A percentile compares a stretch with the other conserved stretches of the same genome.
Evolutionary conservation across 2,797 vertebrate genomes (phyloP).

Genomic region (Scomberomorus guttatus): DNA sequence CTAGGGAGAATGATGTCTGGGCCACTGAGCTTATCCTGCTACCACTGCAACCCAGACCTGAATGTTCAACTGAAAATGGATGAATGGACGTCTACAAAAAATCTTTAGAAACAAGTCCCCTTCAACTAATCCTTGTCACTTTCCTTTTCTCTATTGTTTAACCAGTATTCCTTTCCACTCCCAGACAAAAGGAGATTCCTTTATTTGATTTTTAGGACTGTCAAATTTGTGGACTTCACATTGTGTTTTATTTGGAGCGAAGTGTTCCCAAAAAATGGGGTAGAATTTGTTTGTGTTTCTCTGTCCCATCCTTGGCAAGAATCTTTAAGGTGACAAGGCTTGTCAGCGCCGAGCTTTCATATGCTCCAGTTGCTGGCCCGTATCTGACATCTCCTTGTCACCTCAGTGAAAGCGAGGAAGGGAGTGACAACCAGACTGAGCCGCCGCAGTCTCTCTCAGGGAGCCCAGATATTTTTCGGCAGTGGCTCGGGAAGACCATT

Average conservation of each 20-base stretch:
- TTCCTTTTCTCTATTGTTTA: constrained; percentile 20
- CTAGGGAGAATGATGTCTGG: no score
- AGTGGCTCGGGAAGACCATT: constrained; percentile 28
- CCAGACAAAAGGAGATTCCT: neutral
- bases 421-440: constrained; percentile 53
- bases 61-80: neutral
- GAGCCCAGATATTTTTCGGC: constrained; percentile 43
- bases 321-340: constrained; percentile 55
- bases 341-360: constrained; percentile 58
- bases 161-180: constrained; percentile 7
- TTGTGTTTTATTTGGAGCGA: constrained; percentile 24
- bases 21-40: neutral
- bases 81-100: neutral
- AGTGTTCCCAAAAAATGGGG: neutral
- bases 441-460: constrained; percentile 16
- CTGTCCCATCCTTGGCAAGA: constrained; percentile 38
- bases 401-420: constrained; percentile 36
- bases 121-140: neutral
- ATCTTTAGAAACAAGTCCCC: neutral
- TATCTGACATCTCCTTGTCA: constrained; percentile 68
- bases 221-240: constrained; percentile 23
- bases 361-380: constrained; percentile 52
- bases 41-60: neutral
- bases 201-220: constrained; percentile 14
- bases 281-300: constrained; percentile 37